phyloP scores from a whole-genome alignment of 2,797 vertebrate species.

The Pangasius sanitwongsei region DNA sequence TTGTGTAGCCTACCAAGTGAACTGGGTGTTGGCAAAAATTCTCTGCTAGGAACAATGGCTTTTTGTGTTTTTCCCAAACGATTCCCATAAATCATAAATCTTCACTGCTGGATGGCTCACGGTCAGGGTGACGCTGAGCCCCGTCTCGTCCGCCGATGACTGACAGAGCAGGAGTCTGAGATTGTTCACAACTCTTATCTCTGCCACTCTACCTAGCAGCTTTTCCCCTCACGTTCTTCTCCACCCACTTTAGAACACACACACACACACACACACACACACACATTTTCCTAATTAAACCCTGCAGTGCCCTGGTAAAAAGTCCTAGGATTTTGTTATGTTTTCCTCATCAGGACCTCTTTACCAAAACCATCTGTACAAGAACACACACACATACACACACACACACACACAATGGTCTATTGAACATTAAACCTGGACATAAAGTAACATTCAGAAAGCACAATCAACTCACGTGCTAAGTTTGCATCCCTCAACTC shows the following conservation, averaged over 20 bases:
- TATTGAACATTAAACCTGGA: background rate
- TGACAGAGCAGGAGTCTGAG: background rate
- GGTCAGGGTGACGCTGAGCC: background rate
- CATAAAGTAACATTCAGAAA: background rate
- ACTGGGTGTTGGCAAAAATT: slow-evolving; percentile 24
- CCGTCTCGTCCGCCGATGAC: background rate
- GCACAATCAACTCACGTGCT: background rate
- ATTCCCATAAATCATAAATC: background rate
- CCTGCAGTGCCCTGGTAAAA: slow-evolving; percentile 23
- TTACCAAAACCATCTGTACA: slow-evolving; percentile 17
- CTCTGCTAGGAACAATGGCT: slow-evolving; percentile 11
- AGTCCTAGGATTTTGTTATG: slow-evolving; percentile 19
- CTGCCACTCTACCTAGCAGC: background rate
- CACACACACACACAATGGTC: background rate
- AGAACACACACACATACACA: background rate
- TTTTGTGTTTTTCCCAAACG: background rate
- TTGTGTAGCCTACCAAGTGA: slow-evolving; percentile 7
- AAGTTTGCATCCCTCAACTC: background rate
- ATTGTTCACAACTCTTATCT: background rate
- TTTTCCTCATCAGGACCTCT: slow-evolving; percentile 15
- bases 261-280: slow-evolving; percentile 25
- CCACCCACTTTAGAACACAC: slow-evolving; percentile 14
- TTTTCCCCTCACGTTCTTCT: slow-evolving; percentile 24
- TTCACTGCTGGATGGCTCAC: background rate
- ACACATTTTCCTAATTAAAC: slow-evolving; percentile 34